A percentile compares a stretch with the other conserved stretches of the same genome.
phyloP scores from a whole-genome alignment of 2,113 vertebrate species.

The Callochromis pleurospilus region DNA sequence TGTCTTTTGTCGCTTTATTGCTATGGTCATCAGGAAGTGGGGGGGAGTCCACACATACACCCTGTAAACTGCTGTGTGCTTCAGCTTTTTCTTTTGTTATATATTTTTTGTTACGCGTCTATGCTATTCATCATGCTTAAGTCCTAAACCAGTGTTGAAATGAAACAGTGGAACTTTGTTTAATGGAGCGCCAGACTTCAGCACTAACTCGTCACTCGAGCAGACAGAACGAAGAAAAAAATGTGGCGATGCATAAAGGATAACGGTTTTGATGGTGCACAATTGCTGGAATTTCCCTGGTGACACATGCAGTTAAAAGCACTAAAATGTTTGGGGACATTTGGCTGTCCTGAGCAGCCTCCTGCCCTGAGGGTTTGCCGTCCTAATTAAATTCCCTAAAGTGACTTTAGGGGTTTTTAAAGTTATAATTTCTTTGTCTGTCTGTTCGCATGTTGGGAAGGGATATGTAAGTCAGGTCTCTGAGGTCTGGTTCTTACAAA shows the following conservation, averaged over 20 bases:
- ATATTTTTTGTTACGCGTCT: background rate
- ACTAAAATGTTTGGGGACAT: slow-evolving; percentile 58
- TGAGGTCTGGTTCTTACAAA: slow-evolving; percentile 22
- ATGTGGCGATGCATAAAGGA: slow-evolving; percentile 59
- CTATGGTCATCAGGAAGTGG: slow-evolving; percentile 38
- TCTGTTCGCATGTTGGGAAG: background rate
- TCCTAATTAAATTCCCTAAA: slow-evolving; percentile 61
- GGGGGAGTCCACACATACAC: background rate
- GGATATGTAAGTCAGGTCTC: slow-evolving; percentile 14
- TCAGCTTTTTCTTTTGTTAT: slow-evolving; percentile 22
- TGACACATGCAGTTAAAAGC: slow-evolving; percentile 53
- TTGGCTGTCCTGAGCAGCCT: slow-evolving; percentile 35
- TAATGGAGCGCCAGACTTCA: slow-evolving; percentile 44
- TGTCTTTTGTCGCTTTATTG: slow-evolving; percentile 60
- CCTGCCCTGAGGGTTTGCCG: slow-evolving; percentile 33
- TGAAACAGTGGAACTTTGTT: slow-evolving; percentile 41
- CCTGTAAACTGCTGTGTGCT: background rate
- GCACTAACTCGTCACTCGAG: slow-evolving; percentile 24
- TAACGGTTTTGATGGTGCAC: slow-evolving; percentile 42
- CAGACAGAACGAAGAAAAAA: slow-evolving; percentile 29
- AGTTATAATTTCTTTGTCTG: slow-evolving; percentile 40
- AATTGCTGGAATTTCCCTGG: slow-evolving; percentile 56
- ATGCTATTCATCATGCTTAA: slow-evolving; percentile 36
- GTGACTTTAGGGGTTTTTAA: slow-evolving; percentile 49
- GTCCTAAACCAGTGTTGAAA: slow-evolving; percentile 37